Evolutionary conservation across 1,140 invertebrate genomes (phyloP).

Genomic region (Wasmannia auropunctata): DNA sequence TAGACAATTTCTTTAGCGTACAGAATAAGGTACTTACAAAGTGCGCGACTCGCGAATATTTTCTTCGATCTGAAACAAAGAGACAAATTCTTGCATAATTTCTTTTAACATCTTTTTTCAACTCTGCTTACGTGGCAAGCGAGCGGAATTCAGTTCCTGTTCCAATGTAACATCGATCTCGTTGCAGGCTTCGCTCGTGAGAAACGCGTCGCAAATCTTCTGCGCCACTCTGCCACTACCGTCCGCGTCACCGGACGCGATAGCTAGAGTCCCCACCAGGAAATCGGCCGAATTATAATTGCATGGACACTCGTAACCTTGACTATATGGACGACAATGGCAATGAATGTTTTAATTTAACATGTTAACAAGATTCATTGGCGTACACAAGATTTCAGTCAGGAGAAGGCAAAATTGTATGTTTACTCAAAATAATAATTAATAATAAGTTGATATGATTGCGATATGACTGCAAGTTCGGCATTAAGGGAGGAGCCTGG

Average conservation of each 20-base stretch:
- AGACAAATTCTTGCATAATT: neutral
- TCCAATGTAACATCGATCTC: constrained; percentile 90
- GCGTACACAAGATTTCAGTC: too few relatives aligned
- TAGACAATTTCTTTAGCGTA: neutral
- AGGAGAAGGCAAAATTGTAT: too few relatives aligned
- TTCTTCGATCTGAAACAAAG: constrained; percentile 6
- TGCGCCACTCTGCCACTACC: constrained; percentile 88
- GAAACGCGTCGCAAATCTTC: constrained; percentile 91
- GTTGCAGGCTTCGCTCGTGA: constrained; percentile 90
- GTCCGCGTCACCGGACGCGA: constrained; percentile 91
- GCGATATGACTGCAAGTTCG: too few relatives aligned
- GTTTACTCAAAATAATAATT: too few relatives aligned
- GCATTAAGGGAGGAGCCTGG: too few relatives aligned
- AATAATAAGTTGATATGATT: too few relatives aligned
- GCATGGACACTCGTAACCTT: constrained; percentile 91
- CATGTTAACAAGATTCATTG: too few relatives aligned
- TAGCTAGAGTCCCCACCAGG: constrained; percentile 94
- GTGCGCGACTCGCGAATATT: neutral
- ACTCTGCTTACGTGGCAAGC: constrained; percentile 6
- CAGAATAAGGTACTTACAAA: constrained; percentile 56
- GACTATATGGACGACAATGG: constrained; percentile 82
- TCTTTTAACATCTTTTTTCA: neutral
- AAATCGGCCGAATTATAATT: constrained; percentile 98
- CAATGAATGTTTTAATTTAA: neutral
- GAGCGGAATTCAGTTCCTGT: constrained; percentile 81